Conservation (phyloP, 2,113 vertebrate genomes). For the Anarhynchus alexandrinus region DNA sequence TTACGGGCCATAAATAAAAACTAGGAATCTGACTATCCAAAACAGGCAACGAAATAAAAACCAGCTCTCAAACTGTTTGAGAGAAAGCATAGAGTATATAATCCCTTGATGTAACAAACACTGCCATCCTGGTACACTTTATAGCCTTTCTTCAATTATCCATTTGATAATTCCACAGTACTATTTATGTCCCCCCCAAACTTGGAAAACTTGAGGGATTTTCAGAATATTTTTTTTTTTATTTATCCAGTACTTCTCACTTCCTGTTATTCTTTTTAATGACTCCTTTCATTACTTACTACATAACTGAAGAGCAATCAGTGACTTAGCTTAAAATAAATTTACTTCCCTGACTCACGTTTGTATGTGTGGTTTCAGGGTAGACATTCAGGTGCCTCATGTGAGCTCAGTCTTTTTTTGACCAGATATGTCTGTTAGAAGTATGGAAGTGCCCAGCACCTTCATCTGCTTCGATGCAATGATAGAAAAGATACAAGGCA, state of each 20-base stretch:
- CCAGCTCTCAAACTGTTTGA: neutral
- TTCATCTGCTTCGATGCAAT: neutral
- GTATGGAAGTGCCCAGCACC: neutral
- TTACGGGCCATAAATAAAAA: neutral
- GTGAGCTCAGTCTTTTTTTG: neutral
- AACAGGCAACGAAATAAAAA: neutral
- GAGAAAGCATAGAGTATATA: neutral
- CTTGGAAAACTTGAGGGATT: neutral
- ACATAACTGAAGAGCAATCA: neutral
- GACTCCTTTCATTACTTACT: neutral
- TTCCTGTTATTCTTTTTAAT: neutral
- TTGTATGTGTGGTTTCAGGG: neutral
- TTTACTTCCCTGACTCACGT: neutral
- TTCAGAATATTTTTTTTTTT: neutral
- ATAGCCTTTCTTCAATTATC: neutral
- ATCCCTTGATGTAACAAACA: neutral
- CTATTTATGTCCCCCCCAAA: neutral
- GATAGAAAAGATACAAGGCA: neutral
- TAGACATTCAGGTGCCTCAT: neutral
- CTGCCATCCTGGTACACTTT: neutral
- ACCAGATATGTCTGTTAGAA: neutral
- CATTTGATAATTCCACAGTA: neutral
- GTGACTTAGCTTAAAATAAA: neutral
- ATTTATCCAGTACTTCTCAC: neutral
- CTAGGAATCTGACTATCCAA: neutral